Evolutionary conservation across 2,113 vertebrate species (phyloP), one percentile per base, ranked within the genome.

Genomic region (Myocastor coypus): DNA sequence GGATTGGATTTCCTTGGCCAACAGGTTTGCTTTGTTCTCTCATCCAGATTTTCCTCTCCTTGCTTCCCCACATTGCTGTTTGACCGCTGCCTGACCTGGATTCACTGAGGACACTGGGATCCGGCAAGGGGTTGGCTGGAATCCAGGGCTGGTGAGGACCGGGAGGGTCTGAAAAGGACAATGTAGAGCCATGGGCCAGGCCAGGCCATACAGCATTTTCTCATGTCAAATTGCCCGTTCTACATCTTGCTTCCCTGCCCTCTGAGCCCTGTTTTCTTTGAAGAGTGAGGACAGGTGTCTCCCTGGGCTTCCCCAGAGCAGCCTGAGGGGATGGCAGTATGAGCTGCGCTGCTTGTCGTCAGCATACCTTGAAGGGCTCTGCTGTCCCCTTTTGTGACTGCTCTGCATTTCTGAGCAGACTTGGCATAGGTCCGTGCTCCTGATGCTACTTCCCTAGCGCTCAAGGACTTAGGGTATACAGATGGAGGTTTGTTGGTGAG

Each of bases 1-100:
- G 7, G 95, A 92, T 96, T 91, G 81, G 61, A 59, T 96, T 96
- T 96, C 97, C 83, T 88, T 55, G 83, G 83, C 78, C 59, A 73
- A 96, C 85, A 97, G 94, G 95, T 96, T 52, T 61, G 91, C 94
- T 97, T 94, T 97, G 93, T 96, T 94, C 80, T 95, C 50, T 64
- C 42, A 81, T 88, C 66, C 94, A 95, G 83, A 83, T 96, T 63
- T 93, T 71, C 40, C 32, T 92, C 85, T 24, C 6, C 93, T 95
- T n/a, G 75, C 46, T 93, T 96, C 86, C 37, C 75, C 46, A 20
- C 19, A 22, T 75, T 24, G 73, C 93, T 87, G 91, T 92, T 80
- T 52, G 50, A 84, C 87, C n/a, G 55, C 90, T 61, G 73, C 88
- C 69, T 95, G 95, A 95, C 97, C 97, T 94, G 89, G 86, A 97